Evolutionary conservation across 92 coral and sea anemone species (phyloP).

Genomic region (Epizoanthus illoricatus): DNA sequence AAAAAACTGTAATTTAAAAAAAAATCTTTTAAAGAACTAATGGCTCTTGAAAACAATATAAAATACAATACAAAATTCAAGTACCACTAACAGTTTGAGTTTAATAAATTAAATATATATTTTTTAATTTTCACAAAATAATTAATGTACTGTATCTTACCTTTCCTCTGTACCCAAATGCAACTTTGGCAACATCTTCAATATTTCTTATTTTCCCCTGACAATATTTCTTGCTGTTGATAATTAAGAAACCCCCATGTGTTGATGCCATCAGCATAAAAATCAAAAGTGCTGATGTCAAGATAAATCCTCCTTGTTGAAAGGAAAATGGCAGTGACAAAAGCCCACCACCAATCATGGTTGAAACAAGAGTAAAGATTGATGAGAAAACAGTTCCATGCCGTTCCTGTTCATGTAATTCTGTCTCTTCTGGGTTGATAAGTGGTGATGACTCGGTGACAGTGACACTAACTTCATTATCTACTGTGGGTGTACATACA

Average conservation of each 20-base stretch:
- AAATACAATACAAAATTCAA: too few species aligned
- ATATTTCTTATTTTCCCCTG: constrained; percentile 86
- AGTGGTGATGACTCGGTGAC: constrained; percentile 65
- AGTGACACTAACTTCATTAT: constrained; percentile 1
- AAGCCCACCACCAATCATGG: constrained; percentile 92
- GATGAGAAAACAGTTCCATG: constrained; percentile 86
- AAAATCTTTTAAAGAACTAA: too few species aligned
- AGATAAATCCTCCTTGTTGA: constrained; percentile 84
- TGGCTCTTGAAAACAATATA: too few species aligned
- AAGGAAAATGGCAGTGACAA: constrained; percentile 85
- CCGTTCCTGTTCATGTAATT: constrained; percentile 58
- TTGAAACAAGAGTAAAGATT: constrained; percentile 80
- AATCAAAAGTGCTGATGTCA: constrained; percentile 65
- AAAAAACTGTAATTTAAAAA: too few species aligned
- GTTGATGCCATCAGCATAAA: constrained; percentile 81
- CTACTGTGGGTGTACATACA: neutral
- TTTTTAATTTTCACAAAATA: too few species aligned
- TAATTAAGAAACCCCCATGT: constrained; percentile 82
- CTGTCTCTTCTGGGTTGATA: constrained; percentile 15
- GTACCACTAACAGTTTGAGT: too few species aligned
- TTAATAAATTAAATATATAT: too few species aligned
- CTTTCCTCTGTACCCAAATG: constrained; percentile 89
- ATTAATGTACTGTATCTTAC: neutral
- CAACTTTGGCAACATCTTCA: constrained; percentile 85
- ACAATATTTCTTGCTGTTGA: constrained; percentile 88